phyloP scores from a whole-genome alignment of 2,113 vertebrate species.

The Vireo altiloquus region DNA sequence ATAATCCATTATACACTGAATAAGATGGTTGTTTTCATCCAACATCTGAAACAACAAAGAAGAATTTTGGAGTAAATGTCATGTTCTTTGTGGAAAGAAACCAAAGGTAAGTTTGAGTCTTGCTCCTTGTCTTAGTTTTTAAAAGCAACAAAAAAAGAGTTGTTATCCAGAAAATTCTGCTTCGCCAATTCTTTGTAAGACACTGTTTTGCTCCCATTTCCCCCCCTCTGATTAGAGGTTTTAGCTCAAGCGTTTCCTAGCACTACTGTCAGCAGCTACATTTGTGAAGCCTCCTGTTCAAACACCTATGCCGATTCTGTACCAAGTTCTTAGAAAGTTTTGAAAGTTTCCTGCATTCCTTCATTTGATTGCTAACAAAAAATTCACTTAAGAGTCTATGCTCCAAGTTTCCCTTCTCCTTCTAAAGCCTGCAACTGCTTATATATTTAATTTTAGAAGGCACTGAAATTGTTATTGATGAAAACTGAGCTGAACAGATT shows the following conservation, averaged over 20 bases:
- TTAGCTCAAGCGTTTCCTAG: not conserved
- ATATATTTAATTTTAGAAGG: not conserved
- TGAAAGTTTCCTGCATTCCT: not conserved
- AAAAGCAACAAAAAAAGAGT: not conserved
- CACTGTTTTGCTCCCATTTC: not conserved
- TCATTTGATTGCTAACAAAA: not conserved
- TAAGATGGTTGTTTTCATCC: conserved; percentile 99
- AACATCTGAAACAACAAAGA: conserved; percentile 84
- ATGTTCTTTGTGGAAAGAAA: not conserved
- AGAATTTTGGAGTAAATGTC: conserved; percentile 13
- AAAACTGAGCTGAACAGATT: not conserved
- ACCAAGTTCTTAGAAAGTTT: not conserved
- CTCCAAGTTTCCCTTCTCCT: not conserved
- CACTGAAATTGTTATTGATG: not conserved
- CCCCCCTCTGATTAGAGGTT: not conserved
- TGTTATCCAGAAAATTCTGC: not conserved
- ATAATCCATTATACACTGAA: conserved; percentile 99
- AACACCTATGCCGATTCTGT: not conserved
- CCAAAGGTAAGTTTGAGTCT: not conserved
- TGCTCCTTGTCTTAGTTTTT: not conserved
- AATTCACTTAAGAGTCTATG: not conserved
- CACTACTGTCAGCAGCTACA: not conserved
- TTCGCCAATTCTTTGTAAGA: not conserved
- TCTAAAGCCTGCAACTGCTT: not conserved
- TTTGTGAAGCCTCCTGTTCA: not conserved